Percentiles rank a stretch among this genome's conserved stretches.
Conservation (phyloP, 2,113 vertebrate species). For the Prunella himalayana region DNA sequence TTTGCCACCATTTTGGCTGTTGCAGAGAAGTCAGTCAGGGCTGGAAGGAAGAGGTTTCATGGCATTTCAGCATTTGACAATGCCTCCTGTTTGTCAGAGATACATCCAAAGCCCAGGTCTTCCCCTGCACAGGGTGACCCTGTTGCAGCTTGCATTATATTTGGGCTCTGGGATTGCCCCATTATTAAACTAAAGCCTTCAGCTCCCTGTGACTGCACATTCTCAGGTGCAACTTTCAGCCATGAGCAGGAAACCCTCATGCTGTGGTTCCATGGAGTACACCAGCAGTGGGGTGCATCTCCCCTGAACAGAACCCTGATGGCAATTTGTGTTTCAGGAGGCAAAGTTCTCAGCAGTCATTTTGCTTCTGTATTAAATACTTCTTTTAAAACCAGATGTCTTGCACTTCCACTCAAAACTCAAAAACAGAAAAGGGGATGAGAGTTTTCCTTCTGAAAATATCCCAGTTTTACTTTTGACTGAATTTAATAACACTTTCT, state of each 20-base stretch:
- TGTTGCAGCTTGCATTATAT: not conserved
- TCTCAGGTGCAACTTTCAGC: rapidly evolving
- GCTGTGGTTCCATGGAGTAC: not conserved
- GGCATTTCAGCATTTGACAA: not conserved
- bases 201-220: not conserved
- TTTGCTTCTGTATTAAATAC: not conserved
- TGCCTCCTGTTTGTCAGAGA: not conserved
- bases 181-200: not conserved
- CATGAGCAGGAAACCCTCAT: not conserved
- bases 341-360: not conserved
- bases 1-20: not conserved
- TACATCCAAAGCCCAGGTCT: not conserved
- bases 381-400: not conserved
- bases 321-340: not conserved
- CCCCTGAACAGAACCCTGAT: not conserved
- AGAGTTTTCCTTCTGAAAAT: not conserved
- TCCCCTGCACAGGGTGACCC: not conserved
- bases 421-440: not conserved
- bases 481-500: not conserved
- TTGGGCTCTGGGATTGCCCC: not conserved
- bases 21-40: not conserved
- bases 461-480: not conserved
- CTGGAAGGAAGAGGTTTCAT: not conserved
- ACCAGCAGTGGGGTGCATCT: not conserved
- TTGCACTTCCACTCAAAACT: not conserved